These are phyloP conservation scores for Chondrilla cf. caribensis DNA, from an alignment of 37 sponge, comb jelly and placozoan genomes.

Conservation along the genomic window DNA sequence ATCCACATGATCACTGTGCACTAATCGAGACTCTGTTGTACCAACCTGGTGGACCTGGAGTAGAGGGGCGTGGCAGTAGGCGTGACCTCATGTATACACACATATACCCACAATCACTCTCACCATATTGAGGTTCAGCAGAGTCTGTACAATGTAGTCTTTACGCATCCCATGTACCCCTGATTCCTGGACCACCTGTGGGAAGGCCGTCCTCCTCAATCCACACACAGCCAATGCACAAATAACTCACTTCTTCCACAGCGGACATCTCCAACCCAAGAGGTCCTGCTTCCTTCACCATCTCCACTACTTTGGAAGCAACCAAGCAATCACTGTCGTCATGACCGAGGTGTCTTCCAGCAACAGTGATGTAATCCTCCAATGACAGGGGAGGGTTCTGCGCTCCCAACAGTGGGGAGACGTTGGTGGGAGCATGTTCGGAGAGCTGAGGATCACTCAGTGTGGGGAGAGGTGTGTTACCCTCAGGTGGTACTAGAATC, in stretches of 20 bases:
- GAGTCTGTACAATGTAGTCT: constrained; percentile 21
- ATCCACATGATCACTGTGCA: constrained; percentile 25
- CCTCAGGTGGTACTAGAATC: neutral
- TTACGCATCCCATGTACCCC: neutral
- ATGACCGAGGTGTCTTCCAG: neutral
- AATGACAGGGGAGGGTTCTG: too few relatives aligned
- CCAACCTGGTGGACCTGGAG: constrained; percentile 27
- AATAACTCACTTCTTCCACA: neutral
- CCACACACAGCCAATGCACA: too few relatives aligned
- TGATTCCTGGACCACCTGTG: too few relatives aligned
- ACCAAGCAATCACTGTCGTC: neutral
- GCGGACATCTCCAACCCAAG: neutral
- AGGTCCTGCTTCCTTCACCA: neutral
- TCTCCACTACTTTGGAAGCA: neutral
- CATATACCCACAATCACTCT: too few relatives aligned
- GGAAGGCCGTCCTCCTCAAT: too few relatives aligned
- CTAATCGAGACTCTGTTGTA: constrained; percentile 18
- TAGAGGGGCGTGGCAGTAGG: neutral
- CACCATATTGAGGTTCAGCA: constrained; percentile 64
- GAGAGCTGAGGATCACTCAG: too few relatives aligned
- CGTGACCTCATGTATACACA: too few relatives aligned
- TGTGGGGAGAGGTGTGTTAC: neutral
- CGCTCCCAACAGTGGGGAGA: too few relatives aligned
- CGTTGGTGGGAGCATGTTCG: too few relatives aligned
- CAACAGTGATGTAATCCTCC: neutral